Evolutionary conservation across 2,113 vertebrate species (phyloP).

Genomic region (Campylorhamphus procurvoides): DNA sequence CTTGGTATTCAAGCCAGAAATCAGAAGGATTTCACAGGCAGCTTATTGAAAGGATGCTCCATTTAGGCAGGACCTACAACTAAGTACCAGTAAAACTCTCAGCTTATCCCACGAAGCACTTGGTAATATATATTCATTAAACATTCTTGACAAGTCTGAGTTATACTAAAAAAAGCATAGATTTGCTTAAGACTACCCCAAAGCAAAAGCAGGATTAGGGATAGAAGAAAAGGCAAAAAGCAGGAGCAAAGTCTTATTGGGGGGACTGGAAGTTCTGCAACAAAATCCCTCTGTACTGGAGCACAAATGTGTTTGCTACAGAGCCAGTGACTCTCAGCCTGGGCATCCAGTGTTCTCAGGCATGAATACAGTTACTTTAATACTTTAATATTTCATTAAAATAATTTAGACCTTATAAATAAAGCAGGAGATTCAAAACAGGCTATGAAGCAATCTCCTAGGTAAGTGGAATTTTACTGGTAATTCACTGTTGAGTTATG

Average conservation of each 20-base stretch:
- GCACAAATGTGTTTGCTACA: neutral
- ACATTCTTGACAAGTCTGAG: neutral
- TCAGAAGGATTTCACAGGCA: neutral
- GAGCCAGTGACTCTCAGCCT: neutral
- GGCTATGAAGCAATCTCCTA: neutral
- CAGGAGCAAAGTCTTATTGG: neutral
- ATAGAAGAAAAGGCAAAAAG: neutral
- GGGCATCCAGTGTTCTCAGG: rapidly evolving
- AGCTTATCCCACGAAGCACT: neutral
- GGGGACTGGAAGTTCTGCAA: neutral
- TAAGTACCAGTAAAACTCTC: neutral
- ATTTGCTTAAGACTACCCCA: neutral
- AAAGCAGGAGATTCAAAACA: neutral
- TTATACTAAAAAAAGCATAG: neutral
- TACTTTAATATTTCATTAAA: conserved; percentile 40
- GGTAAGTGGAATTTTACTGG: conserved; percentile 13
- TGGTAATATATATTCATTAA: neutral
- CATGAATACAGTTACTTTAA: neutral
- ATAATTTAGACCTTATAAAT: conserved; percentile 13
- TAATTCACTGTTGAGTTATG: neutral
- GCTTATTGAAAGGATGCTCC: neutral
- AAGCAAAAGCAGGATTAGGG: neutral
- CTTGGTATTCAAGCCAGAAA: neutral
- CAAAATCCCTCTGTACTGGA: neutral
- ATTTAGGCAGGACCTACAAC: neutral